These are phyloP conservation scores for Neosilurus mollespiculum DNA, from an alignment of 2,797 vertebrate genomes.

Conservation along the genomic window DNA sequence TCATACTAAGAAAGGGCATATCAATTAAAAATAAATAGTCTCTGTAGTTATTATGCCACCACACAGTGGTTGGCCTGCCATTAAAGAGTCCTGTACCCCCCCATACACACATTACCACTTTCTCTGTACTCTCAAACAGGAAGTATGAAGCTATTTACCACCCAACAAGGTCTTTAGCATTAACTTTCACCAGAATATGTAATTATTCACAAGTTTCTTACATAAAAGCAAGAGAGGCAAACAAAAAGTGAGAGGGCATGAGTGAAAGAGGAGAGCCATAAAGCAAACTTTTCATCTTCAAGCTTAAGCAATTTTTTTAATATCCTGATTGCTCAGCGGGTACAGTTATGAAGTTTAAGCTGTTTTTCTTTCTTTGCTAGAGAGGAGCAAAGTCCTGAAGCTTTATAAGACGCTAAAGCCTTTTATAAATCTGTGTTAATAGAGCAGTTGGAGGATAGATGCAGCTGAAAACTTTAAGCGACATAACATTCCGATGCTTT, in stretches of 20 bases:
- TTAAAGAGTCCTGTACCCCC: conserved; percentile 61
- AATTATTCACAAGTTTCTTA: conserved; percentile 63
- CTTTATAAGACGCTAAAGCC: conserved; percentile 36
- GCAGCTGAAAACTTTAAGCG: conserved; percentile 41
- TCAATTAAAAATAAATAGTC: conserved; percentile 83
- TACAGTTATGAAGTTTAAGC: conserved; percentile 49
- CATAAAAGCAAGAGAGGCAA: conserved; percentile 50
- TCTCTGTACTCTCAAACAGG: conserved; percentile 47
- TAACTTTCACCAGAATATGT: conserved; percentile 59
- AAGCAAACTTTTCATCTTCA: conserved; percentile 61
- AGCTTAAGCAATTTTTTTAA: conserved; percentile 59
- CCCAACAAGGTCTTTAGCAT: conserved; percentile 60
- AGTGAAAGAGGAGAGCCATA: conserved; percentile 51
- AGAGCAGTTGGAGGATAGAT: conserved; percentile 40
- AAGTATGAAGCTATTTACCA: conserved; percentile 67
- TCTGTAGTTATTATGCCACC: conserved; percentile 77
- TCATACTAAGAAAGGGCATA: conserved; percentile 81
- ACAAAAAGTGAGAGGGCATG: conserved; percentile 39
- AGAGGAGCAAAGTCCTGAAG: conserved; percentile 36
- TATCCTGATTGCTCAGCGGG: conserved; percentile 44
- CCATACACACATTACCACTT: conserved; percentile 43
- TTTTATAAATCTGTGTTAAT: conserved; percentile 46
- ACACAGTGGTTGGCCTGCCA: conserved; percentile 73
- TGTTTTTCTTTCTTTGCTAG: conserved; percentile 34
- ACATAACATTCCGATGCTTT: conserved; percentile 37